phyloP scores from a whole-genome alignment of 1,140 invertebrate species.

The Ceratina calcarata region DNA sequence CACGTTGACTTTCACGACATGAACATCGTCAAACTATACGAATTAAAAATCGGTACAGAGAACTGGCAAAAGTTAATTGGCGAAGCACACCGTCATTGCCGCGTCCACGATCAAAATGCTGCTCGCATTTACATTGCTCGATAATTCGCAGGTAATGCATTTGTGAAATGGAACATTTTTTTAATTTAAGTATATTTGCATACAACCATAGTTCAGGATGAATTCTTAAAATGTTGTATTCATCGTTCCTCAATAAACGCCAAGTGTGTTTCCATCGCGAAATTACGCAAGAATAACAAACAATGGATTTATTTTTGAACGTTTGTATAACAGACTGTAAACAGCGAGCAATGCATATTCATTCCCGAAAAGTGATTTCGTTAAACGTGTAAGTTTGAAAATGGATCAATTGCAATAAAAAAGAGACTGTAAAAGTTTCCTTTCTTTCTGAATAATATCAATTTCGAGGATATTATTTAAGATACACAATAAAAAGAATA shows the following conservation, averaged over 20 bases:
- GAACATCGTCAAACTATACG: slow-evolving; percentile 48
- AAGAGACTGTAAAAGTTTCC: background rate
- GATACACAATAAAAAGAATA: no score
- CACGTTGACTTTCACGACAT: slow-evolving; percentile 63
- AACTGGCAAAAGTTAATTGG: slow-evolving; percentile 54
- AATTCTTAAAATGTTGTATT: no score
- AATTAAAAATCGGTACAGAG: slow-evolving; percentile 51
- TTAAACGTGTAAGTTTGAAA: background rate
- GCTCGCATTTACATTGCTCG: background rate
- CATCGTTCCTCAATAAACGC: background rate
- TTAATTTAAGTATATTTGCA: no score
- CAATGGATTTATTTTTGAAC: background rate
- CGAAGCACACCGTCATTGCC: slow-evolving; percentile 16
- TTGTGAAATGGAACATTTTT: no score
- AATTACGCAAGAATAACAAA: background rate
- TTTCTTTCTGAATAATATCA: no score
- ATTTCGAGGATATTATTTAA: no score
- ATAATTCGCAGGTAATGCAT: background rate
- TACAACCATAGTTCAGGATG: no score
- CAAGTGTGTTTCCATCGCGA: background rate
- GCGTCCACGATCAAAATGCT: background rate
- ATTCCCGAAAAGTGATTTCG: background rate
- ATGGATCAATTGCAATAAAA: background rate
- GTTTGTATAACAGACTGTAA: background rate
- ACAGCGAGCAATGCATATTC: background rate